Evolutionary conservation across 2,797 vertebrate genomes (phyloP), one percentile per base, ranked within the genome.

Genomic region (Thripadectes ignobilis): DNA sequence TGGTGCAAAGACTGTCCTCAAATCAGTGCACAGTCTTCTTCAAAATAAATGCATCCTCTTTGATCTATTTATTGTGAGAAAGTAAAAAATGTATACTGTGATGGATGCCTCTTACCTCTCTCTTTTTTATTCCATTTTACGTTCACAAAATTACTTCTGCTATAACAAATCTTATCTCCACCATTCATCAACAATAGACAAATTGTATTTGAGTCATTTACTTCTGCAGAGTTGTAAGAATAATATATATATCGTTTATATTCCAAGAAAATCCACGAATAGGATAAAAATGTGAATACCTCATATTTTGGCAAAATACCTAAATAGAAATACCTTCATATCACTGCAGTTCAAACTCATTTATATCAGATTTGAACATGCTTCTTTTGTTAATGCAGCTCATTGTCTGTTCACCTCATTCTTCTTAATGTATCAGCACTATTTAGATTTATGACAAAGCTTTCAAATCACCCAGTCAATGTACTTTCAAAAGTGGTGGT

Each of bases 401-500:
- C 66, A 43, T 88, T 41, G 43, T 63, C 58, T 78, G 46, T 91
- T 85, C 85, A 66, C 62, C 43, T 83, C 79, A 34, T 92, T 71
- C 82, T 96, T 95, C 92, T 86, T 88, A 91, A 75, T 30, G 27
- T 75, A 68, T 79, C 91, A 93, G 67, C 0, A 0, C 48, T 76
- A 92, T 30, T 93, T 88, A 89, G 86, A 96, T 91, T 96, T 89
- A 94, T 0, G 1, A 66, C 79, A 89, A 91, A 77, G 75, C 65
- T 89, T 88, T 92, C 58, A 83, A 88, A 94, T 89, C n/a, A 62
- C 20, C 68, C 92, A 27, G 68, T 92, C 66, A 80, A 55, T 62
- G 65, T 72, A 61, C 92, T 88, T 91, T 94, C 81, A 82, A 77
- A 95, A 83, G 85, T 92, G 54, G 57, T 74, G 23, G 36, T 88